Percentiles rank a stretch among this genome's conserved stretches.
Evolutionary conservation across 2,888 invertebrate genomes (phyloP).

Genomic region (Acanthopleura granulata): DNA sequence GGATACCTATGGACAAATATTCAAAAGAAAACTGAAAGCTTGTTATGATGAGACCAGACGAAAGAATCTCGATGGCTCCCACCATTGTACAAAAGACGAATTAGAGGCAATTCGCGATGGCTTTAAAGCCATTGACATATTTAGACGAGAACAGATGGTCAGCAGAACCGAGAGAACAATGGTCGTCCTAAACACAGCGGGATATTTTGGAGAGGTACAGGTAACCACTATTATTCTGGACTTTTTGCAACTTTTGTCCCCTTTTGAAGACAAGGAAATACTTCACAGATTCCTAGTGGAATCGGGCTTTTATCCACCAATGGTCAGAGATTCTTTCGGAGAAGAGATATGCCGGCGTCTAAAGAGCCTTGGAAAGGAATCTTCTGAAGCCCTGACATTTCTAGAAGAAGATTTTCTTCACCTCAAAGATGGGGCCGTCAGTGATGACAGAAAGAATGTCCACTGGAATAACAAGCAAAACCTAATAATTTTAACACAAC

Average conservation of each 20-base stretch:
- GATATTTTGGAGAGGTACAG: slow-evolving; percentile 45
- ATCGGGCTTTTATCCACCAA: slow-evolving; percentile 24
- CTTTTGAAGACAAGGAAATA: slow-evolving; percentile 22
- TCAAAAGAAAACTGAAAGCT: slow-evolving; percentile 34
- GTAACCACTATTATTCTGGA: slow-evolving; percentile 38
- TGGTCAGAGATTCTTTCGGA: slow-evolving; percentile 26
- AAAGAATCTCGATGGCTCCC: neutral
- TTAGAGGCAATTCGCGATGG: neutral
- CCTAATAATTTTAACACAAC: slow-evolving; percentile 34
- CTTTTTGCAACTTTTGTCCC: slow-evolving; percentile 33
- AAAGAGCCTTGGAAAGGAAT: slow-evolving; percentile 31
- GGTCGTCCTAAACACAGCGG: slow-evolving; percentile 37
- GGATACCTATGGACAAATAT: slow-evolving; percentile 51
- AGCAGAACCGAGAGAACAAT: slow-evolving; percentile 33
- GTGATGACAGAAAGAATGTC: slow-evolving; percentile 2
- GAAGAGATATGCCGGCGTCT: slow-evolving; percentile 27
- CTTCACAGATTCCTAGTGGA: slow-evolving; percentile 39
- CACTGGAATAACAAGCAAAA: slow-evolving; percentile 24
- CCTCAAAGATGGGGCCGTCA: slow-evolving; percentile 32
- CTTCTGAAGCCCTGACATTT: slow-evolving; percentile 33
- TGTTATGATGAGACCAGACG: neutral
- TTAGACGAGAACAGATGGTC: slow-evolving; percentile 35
- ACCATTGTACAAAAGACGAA: neutral
- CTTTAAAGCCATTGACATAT: neutral
- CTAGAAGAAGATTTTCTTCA: slow-evolving; percentile 41